Percentiles rank a stretch among this genome's conserved stretches.
Evolutionary conservation across 2,797 vertebrate species (phyloP).

Genomic region (Rhabdomys pumilio): DNA sequence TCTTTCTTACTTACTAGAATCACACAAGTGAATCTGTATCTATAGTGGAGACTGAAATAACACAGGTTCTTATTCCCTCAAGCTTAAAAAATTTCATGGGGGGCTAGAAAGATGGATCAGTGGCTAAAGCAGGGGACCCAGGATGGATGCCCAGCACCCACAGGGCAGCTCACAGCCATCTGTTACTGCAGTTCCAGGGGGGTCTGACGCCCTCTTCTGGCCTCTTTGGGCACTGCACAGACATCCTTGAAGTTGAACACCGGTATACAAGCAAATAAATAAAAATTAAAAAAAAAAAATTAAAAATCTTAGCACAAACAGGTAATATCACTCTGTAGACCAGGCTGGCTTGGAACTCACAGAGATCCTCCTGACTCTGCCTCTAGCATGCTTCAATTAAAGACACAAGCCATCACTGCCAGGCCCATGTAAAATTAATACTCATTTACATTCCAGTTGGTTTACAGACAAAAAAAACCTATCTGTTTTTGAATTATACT

Average conservation of each 20-base stretch:
- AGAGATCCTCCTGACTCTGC: not conserved
- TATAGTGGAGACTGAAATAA: not conserved
- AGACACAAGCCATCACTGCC: not conserved
- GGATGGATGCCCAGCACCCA: not conserved
- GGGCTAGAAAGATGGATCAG: not conserved
- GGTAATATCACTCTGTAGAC: not conserved
- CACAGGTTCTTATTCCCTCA: not conserved
- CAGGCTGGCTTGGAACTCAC: not conserved
- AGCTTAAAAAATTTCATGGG: not conserved
- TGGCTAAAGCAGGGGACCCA: not conserved
- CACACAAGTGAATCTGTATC: not conserved
- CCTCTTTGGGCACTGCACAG: not conserved
- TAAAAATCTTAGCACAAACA: not conserved
- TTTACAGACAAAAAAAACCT: conserved; percentile 17
- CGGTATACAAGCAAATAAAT: not conserved
- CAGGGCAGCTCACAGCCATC: not conserved
- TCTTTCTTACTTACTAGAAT: not conserved
- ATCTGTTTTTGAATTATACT: conserved; percentile 19
- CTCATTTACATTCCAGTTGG: conserved; percentile 38
- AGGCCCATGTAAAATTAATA: not conserved
- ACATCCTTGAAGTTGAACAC: not conserved
- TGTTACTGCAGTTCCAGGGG: not conserved
- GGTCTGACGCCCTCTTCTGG: not conserved
- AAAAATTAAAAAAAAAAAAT: not conserved
- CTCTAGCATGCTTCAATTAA: not conserved